phyloP scores from a whole-genome alignment of 1,140 invertebrate genomes.

The Rhagoletis zephyria region DNA sequence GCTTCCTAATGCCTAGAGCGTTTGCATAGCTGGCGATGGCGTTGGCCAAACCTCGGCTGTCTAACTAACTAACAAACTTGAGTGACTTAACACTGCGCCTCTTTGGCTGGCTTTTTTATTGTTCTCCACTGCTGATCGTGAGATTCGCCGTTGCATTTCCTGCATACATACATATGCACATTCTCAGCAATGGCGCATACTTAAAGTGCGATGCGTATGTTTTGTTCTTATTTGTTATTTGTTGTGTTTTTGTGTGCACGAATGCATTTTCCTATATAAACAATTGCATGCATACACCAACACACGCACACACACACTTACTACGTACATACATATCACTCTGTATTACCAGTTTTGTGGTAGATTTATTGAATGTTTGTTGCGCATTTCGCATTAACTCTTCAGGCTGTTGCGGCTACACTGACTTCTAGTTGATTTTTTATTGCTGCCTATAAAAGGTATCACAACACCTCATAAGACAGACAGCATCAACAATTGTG shows the following conservation, averaged over 20 bases:
- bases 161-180: slow-evolving; percentile 40
- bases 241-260: not conserved
- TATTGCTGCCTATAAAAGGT: slow-evolving; percentile 22
- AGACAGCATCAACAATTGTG: not conserved
- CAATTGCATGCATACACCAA: not conserved
- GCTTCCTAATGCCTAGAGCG: slow-evolving; percentile 32
- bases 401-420: not conserved
- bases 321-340: not conserved
- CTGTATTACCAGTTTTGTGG: not conserved
- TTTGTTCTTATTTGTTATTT: not conserved
- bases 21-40: not conserved
- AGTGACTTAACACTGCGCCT: slow-evolving; percentile 20
- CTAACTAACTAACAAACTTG: slow-evolving; percentile 24
- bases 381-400: not conserved
- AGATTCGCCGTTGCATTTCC: slow-evolving; percentile 23
- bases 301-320: not conserved
- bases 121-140: slow-evolving; percentile 3
- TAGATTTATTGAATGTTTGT: slow-evolving; percentile 17
- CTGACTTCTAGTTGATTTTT: not conserved
- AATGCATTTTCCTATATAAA: not conserved
- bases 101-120: slow-evolving; percentile 12
- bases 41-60: not conserved
- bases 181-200: not conserved
- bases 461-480: slow-evolving; percentile 1
- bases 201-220: not conserved